Conservation (phyloP, 2,113 vertebrate genomes). For the Reinhardtius hippoglossoides region DNA sequence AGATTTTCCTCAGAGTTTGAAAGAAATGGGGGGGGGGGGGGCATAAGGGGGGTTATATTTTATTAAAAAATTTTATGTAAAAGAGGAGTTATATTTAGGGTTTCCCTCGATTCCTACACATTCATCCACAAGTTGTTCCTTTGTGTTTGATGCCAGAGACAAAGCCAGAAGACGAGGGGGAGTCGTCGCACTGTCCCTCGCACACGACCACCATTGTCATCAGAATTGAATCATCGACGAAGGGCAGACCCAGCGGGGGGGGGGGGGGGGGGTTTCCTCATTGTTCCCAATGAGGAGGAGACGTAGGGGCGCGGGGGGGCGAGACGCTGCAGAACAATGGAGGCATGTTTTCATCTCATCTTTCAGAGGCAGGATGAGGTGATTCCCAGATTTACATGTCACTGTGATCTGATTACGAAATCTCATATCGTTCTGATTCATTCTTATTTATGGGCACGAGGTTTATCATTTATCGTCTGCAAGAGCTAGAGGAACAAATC, state of each 20-base stretch:
- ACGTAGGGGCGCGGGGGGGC: constrained; percentile 2
- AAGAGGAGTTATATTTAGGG: background rate
- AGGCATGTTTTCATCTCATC: constrained; percentile 6
- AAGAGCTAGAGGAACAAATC: no score
- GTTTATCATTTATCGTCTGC: no score
- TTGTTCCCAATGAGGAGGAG: constrained; percentile 56
- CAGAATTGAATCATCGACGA: background rate
- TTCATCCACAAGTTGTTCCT: background rate
- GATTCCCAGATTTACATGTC: background rate
- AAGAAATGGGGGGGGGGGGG: no score
- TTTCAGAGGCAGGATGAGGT: constrained; percentile 20
- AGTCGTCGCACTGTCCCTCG: constrained; percentile 32
- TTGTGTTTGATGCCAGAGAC: constrained; percentile 44
- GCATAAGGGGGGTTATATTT: no score
- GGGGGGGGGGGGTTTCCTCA: constrained; percentile 31
- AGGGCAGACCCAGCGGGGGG: constrained; percentile 27
- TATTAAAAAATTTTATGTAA: no score
- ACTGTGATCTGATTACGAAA: background rate
- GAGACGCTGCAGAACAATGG: constrained; percentile 64
- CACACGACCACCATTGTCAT: constrained; percentile 55
- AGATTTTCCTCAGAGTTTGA: no score
- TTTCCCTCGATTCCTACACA: constrained; percentile 5
- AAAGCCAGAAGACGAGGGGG: background rate
- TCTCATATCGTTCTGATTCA: no score
- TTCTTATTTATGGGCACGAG: no score